These are phyloP conservation scores for Caerostris darwini DNA, from an alignment of 1,140 invertebrate species.

Conservation along the genomic window DNA sequence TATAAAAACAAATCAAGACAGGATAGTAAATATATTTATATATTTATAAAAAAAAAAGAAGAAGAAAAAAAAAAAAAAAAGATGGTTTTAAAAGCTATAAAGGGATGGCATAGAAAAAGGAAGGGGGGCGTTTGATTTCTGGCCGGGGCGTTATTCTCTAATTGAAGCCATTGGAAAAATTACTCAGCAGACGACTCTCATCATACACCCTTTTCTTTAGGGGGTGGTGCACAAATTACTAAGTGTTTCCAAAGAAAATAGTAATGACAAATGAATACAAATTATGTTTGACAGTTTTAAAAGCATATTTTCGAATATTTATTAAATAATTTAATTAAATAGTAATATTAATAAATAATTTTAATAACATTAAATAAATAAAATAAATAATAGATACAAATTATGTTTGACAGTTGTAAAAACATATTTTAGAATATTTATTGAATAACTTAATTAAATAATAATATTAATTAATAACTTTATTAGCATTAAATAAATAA, in stretches of 20 bases:
- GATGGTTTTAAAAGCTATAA: conserved; percentile 8
- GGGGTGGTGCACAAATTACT: conserved; percentile 16
- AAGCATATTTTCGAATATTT: no score
- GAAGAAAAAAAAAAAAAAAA: background rate
- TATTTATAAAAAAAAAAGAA: background rate
- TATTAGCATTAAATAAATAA: no score
- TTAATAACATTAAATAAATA: no score
- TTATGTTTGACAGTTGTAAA: no score
- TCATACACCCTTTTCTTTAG: conserved; percentile 37
- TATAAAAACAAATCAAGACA: conserved; percentile 65
- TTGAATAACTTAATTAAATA: no score
- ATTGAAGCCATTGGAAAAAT: conserved; percentile 77
- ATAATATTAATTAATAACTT: no score
- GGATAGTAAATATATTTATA: background rate
- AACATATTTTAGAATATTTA: no score
- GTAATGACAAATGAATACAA: no score
- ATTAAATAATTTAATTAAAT: no score
- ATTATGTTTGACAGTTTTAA: no score
- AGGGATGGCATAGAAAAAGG: background rate
- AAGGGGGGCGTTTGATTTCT: conserved; percentile 50
- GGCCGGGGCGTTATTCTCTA: conserved; percentile 63
- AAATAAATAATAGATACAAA: no score
- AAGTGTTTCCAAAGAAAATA: background rate
- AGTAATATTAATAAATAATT: no score
- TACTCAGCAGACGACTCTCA: conserved; percentile 70